phyloP scores from a whole-genome alignment of 2,888 invertebrate genomes.

The Pinctada fucata region DNA sequence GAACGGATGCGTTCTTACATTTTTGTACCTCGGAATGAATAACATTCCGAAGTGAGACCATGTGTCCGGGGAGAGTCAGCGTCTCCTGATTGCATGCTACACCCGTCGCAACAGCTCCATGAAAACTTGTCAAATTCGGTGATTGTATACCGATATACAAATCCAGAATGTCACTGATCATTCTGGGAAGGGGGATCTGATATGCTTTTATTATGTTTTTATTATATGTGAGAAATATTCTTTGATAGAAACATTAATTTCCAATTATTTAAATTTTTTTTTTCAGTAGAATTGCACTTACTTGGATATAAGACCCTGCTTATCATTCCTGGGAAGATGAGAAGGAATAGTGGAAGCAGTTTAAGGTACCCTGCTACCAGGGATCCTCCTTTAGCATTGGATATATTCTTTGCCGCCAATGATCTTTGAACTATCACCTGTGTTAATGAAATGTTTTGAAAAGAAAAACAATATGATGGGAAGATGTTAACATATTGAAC shows the following conservation, averaged over 20 bases:
- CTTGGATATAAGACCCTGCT: conserved; percentile 76
- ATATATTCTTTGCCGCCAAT: conserved; percentile 76
- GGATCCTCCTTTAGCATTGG: conserved; percentile 79
- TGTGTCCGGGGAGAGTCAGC: too few species aligned
- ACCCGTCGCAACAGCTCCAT: too few species aligned
- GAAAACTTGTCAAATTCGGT: too few species aligned
- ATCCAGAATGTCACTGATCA: background rate
- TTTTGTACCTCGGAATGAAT: too few species aligned
- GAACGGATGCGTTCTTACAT: too few species aligned
- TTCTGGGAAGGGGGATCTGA: too few species aligned
- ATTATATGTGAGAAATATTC: background rate
- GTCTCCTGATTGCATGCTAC: too few species aligned
- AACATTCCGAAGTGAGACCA: too few species aligned
- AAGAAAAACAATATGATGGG: too few species aligned
- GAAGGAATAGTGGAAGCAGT: conserved; percentile 77
- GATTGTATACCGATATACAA: background rate
- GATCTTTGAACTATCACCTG: conserved; percentile 78
- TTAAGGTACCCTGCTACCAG: conserved; percentile 78
- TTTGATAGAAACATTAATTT: background rate
- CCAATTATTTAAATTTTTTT: too few species aligned
- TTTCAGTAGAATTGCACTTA: conserved; percentile 19
- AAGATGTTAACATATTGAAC: too few species aligned
- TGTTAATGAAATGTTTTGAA: background rate
- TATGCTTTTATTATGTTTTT: too few species aligned
- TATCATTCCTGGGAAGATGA: conserved; percentile 79